phyloP scores from a whole-genome alignment of 2,797 vertebrate genomes.

The Eulemur mongoz region DNA sequence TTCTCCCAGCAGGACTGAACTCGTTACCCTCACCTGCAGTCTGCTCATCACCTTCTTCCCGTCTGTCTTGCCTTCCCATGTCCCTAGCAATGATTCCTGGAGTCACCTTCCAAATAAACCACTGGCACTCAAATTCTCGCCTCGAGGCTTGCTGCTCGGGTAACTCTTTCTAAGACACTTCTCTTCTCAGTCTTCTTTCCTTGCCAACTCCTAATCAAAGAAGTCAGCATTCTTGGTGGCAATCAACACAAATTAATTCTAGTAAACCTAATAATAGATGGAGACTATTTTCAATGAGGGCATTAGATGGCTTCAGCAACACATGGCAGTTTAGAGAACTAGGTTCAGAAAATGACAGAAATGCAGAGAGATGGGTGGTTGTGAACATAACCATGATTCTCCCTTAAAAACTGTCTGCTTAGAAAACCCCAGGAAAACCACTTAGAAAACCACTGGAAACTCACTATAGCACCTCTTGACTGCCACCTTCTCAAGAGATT shows the following conservation, averaged over 20 bases:
- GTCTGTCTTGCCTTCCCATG: neutral
- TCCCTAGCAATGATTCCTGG: neutral
- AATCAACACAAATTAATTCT: neutral
- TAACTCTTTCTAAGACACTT: neutral
- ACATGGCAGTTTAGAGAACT: neutral
- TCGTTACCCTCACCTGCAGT: neutral
- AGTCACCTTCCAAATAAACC: neutral
- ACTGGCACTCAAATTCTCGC: neutral
- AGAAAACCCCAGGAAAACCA: neutral
- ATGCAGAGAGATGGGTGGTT: neutral
- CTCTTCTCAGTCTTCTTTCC: neutral
- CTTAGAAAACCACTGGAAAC: neutral
- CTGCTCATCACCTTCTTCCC: neutral
- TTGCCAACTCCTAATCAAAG: neutral
- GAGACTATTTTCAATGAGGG: neutral
- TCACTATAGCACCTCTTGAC: neutral
- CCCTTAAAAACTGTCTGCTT: neutral
- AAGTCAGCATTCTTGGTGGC: neutral
- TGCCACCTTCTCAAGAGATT: neutral
- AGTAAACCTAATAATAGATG: neutral
- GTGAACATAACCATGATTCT: neutral
- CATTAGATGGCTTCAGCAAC: neutral
- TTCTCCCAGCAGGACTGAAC: neutral
- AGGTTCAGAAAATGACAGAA: neutral
- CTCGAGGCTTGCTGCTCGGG: neutral